A percentile compares a stretch with the other conserved stretches of the same genome.
Evolutionary conservation across 2,888 invertebrate genomes (phyloP).

Genomic region (Drosophila lutescens): DNA sequence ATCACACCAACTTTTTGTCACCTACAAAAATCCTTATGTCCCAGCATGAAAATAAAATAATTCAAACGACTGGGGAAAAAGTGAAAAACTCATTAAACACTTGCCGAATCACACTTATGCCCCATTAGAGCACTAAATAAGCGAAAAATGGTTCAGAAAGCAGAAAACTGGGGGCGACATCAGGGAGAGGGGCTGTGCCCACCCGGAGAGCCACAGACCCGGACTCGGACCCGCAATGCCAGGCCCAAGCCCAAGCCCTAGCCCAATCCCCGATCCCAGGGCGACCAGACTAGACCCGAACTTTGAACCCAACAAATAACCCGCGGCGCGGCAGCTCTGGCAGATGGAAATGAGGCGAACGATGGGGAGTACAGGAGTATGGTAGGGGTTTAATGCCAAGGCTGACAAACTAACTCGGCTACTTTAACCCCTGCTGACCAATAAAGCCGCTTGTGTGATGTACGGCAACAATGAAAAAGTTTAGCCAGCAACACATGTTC

Average conservation of each 20-base stretch:
- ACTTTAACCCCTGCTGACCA: conserved; percentile 75
- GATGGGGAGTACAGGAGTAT: not conserved
- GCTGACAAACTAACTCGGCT: conserved; percentile 67
- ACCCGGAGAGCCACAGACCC: conserved; percentile 9
- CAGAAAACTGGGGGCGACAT: conserved; percentile 1
- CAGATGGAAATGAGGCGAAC: conserved; percentile 47
- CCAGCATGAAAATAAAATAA: conserved; percentile 9
- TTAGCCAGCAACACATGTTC: conserved; percentile 67
- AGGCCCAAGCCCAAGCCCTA: conserved; percentile 7
- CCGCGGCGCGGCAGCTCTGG: conserved; percentile 60
- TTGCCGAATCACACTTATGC: conserved; percentile 75
- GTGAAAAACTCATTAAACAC: conserved; percentile 76
- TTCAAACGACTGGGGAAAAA: conserved; percentile 32
- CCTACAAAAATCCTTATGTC: not conserved
- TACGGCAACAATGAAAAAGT: conserved; percentile 69
- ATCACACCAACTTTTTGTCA: not conserved
- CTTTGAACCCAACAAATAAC: conserved; percentile 63
- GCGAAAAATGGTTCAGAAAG: conserved; percentile 58
- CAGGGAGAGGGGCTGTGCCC: not conserved
- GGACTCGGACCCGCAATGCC: conserved; percentile 39
- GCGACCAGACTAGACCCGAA: conserved; percentile 43
- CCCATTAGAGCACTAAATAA: conserved; percentile 75
- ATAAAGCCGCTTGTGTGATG: conserved; percentile 79
- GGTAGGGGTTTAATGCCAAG: conserved; percentile 62
- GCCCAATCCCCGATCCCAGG: conserved; percentile 19